Percentiles rank a stretch among this genome's conserved stretches.
These are phyloP conservation scores for Formica aserva DNA, from an alignment of 2,888 invertebrate species.

Conservation along the genomic window DNA sequence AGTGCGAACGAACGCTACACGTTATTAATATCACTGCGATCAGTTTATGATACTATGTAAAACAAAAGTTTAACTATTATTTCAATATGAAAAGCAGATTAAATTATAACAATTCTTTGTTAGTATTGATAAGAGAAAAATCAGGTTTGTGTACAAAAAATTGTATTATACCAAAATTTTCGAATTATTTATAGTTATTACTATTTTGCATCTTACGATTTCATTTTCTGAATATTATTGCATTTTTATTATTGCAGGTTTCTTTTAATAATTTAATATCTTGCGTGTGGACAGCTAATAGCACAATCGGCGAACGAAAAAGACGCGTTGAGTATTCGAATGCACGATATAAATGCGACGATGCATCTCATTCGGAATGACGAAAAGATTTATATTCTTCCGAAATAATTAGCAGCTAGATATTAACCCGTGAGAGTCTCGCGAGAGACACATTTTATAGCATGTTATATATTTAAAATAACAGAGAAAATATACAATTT, in stretches of 20 bases:
- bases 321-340: conserved; percentile 13
- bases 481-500: conserved; percentile 50
- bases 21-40: not conserved
- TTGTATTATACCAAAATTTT: not conserved
- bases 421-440: conserved; percentile 26
- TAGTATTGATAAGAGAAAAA: not conserved
- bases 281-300: conserved; percentile 7
- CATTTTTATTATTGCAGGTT: not conserved
- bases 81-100: not conserved
- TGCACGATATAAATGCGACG: conserved; percentile 20
- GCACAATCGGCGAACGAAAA: not conserved
- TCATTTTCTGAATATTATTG: not conserved
- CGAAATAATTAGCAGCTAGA: not conserved
- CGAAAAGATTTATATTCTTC: conserved; percentile 25
- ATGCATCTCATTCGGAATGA: conserved; percentile 22
- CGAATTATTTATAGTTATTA: not conserved
- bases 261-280: not conserved
- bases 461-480: conserved; percentile 63
- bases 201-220: not conserved
- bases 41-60: not conserved
- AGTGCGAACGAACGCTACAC: not conserved
- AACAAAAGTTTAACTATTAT: not conserved
- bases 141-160: not conserved
- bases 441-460: conserved; percentile 58
- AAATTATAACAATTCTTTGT: not conserved